Evolutionary conservation across 2,113 vertebrate species (phyloP).

Genomic region (Ceratotherium simum): DNA sequence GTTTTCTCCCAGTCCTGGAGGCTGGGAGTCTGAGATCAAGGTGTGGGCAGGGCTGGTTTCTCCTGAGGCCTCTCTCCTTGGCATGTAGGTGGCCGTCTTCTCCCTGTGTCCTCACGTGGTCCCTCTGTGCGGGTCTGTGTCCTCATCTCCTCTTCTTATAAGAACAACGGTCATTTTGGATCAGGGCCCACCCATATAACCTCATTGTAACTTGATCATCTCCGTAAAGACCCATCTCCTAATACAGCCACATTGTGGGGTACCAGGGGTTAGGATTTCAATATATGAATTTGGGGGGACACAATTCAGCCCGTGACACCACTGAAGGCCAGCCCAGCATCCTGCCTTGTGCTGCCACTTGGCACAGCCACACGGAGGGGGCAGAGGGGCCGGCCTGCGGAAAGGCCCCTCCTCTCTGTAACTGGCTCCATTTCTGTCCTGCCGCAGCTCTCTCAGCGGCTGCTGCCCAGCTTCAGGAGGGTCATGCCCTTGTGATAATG

Average conservation of each 20-base stretch:
- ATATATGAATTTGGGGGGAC: accelerated
- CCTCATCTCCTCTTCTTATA: background rate
- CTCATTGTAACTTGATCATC: background rate
- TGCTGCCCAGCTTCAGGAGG: background rate
- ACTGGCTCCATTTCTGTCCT: background rate
- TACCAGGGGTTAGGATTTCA: background rate
- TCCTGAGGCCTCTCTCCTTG: background rate
- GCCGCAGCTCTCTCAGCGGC: accelerated
- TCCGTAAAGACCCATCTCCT: background rate
- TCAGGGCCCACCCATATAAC: accelerated
- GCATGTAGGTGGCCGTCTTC: accelerated
- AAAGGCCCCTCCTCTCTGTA: accelerated
- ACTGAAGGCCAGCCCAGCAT: accelerated
- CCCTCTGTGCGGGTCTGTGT: background rate
- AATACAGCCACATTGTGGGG: background rate
- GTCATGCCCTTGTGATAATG: background rate
- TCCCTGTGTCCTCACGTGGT: accelerated
- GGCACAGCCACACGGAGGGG: accelerated
- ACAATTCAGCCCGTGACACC: accelerated
- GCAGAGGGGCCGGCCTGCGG: accelerated
- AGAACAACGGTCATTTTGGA: accelerated
- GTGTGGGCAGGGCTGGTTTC: accelerated
- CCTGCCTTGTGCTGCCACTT: accelerated
- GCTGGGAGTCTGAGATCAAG: background rate
- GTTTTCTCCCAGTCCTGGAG: accelerated